Percentiles rank a stretch among this genome's conserved stretches.
phyloP scores from a whole-genome alignment of 2,888 invertebrate species.

The Drosophila heteroneura region DNA sequence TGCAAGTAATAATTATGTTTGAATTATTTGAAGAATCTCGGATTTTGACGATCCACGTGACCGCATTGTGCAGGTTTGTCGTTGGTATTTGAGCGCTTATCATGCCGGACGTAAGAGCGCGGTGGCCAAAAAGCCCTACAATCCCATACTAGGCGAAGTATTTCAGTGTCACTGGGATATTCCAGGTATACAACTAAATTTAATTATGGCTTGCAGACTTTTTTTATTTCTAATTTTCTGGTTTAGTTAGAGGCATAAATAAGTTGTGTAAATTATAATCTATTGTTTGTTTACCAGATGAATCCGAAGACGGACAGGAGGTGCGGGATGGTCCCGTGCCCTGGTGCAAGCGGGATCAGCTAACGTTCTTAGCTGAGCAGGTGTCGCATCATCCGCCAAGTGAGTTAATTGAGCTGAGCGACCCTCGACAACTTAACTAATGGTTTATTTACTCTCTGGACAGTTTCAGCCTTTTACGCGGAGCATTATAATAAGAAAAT shows the following conservation, averaged over 20 bases:
- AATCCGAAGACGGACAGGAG: conserved; percentile 66
- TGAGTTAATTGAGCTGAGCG: conserved; percentile 83
- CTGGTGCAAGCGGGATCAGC: conserved; percentile 94
- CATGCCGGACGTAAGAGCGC: conserved; percentile 99
- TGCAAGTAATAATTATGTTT: neutral
- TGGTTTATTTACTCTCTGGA: conserved; percentile 52
- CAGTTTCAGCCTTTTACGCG: conserved; percentile 99
- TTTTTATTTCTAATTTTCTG: neutral
- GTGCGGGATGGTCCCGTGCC: conserved; percentile 95
- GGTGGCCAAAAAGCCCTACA: conserved; percentile 99
- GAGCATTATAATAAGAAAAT: conserved; percentile 97
- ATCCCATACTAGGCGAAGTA: conserved; percentile 98
- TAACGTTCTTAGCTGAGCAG: conserved; percentile 98
- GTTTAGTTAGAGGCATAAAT: neutral
- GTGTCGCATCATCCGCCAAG: conserved; percentile 99
- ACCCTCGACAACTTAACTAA: fast-evolving
- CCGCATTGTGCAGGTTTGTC: conserved; percentile 96
- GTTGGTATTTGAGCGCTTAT: conserved; percentile 99
- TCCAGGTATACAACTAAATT: conserved; percentile 78
- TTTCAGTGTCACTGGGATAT: conserved; percentile 96
- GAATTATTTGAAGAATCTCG: conserved; percentile 89
- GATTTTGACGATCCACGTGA: conserved; percentile 94
- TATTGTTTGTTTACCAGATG: conserved; percentile 35
- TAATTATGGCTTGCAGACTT: neutral
- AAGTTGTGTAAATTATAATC: neutral